Percentiles rank a stretch among this genome's conserved stretches.
phyloP scores from a whole-genome alignment of 1,140 invertebrate species.

The Saccostrea cuccullata region DNA sequence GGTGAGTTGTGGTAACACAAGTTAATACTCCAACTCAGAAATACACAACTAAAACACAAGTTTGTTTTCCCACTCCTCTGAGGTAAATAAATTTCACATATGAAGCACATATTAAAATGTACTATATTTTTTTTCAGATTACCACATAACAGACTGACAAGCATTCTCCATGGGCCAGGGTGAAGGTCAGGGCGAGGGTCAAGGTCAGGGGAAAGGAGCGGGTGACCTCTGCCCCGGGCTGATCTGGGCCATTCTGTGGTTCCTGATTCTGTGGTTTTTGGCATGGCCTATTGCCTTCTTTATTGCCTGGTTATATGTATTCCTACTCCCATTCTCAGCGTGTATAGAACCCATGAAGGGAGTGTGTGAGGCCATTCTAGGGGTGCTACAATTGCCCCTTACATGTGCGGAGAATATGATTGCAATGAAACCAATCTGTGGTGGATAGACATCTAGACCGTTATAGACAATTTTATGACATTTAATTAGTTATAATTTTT shows the following conservation, averaged over 20 bases:
- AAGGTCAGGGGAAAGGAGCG: constrained; percentile 54
- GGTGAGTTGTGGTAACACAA: no score
- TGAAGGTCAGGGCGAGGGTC: constrained; percentile 59
- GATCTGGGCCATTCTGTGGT: constrained; percentile 74
- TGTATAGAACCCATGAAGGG: constrained; percentile 72
- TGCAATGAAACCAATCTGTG: constrained; percentile 72
- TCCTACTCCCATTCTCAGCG: constrained; percentile 74
- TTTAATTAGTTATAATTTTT: neutral
- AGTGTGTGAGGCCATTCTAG: constrained; percentile 70
- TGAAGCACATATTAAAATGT: no score
- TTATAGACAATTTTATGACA: neutral
- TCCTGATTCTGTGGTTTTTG: constrained; percentile 72
- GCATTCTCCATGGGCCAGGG: neutral
- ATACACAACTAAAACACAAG: no score
- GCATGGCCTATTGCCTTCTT: constrained; percentile 76
- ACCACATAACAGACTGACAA: neutral
- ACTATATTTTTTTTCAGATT: neutral
- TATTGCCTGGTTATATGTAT: constrained; percentile 73
- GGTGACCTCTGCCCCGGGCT: constrained; percentile 69
- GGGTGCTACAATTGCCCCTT: constrained; percentile 69
- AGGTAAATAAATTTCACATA: no score
- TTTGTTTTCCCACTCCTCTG: no score
- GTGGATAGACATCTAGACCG: constrained; percentile 22
- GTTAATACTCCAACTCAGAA: no score
- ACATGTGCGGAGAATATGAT: constrained; percentile 76